Evolutionary conservation across 2,888 invertebrate species (phyloP), one percentile per base, ranked within the genome.

Genomic region (Entomobrya multifasciata): DNA sequence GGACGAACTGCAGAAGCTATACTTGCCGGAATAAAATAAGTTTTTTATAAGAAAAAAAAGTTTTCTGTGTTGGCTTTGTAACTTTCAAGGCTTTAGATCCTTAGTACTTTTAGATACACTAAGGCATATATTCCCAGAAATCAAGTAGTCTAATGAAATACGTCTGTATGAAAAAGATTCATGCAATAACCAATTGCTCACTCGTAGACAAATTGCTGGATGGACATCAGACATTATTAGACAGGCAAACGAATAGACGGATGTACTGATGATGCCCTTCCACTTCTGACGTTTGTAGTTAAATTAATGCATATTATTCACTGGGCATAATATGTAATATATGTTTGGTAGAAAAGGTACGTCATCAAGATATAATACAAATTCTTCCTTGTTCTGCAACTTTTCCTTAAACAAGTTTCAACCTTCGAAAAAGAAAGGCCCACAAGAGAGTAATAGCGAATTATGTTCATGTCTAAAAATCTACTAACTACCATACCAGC

Each of bases 391-490:
- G 13, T 27, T 6, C 11, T 1, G 8, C 27, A 49, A 47, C 17
- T 72, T 67, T 49, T 72, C 47, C 30, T 27, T 22, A 22, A 41
- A 27, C 17, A 72, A 25, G 15, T 72, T 17, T 36, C 27, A 27
- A 49, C 44, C 22, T 30, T 62, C 62, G 15, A 41, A 1, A 27
- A 30, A 30, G 15, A 44, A 49, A 78, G 44, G 47, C 78, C 36
- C 78, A 49, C 79, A 60, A 72, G 79, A 67, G 85, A 79, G 41
- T 22, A 85, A 72, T 78, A 85, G 72, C 4, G 79, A 85, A 85
- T 85, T 85, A 85, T 85, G 78, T 55, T 84, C 67, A 67, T 85
- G 85, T 36, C 85, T 78, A 85, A 85, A 78, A 78, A 70, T 55
- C 78, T 49, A 55, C 27, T 6, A 72, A 49, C 65, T 57, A 22